These are phyloP conservation scores for Heterotis niloticus DNA, from an alignment of 2,113 vertebrate species.

Conservation along the genomic window DNA sequence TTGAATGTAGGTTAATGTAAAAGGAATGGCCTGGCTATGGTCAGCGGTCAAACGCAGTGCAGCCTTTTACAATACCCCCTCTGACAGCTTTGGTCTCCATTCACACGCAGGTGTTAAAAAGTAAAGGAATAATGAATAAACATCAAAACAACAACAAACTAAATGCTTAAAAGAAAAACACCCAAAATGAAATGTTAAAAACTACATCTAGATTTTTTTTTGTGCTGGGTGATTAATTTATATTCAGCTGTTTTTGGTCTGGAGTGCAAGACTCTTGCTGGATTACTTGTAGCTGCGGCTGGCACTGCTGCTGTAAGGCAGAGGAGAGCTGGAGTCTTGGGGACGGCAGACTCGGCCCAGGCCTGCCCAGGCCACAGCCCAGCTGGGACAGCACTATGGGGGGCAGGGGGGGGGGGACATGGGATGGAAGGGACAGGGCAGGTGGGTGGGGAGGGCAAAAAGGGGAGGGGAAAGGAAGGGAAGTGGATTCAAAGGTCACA, in stretches of 20 bases:
- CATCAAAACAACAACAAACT: slow-evolving; percentile 8
- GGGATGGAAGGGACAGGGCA: slow-evolving; percentile 52
- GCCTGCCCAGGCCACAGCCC: slow-evolving; percentile 92
- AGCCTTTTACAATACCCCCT: slow-evolving; percentile 32
- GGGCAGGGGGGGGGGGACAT: slow-evolving; percentile 50
- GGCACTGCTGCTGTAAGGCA: slow-evolving; percentile 79
- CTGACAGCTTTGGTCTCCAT: background rate
- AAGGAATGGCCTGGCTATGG: slow-evolving; percentile 44
- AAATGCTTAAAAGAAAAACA: slow-evolving; percentile 33
- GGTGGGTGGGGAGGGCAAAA: slow-evolving; percentile 43
- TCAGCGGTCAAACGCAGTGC: slow-evolving; percentile 59
- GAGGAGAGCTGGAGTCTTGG: slow-evolving; percentile 86
- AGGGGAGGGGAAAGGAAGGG: slow-evolving; percentile 22
- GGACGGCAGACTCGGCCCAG: slow-evolving; percentile 86
- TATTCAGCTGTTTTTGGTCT: slow-evolving; percentile 31
- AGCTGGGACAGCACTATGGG: slow-evolving; percentile 93
- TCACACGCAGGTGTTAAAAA: slow-evolving; percentile 28
- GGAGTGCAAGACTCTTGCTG: slow-evolving; percentile 69
- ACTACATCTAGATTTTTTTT: background rate
- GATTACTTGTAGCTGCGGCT: slow-evolving; percentile 97
- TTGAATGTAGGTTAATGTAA: slow-evolving; percentile 49
- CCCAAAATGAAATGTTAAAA: slow-evolving; percentile 26
- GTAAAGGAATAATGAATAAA: slow-evolving; percentile 4
- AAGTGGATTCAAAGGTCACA: slow-evolving; percentile 32
- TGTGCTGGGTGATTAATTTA: background rate